Conservation (phyloP, 2,888 invertebrate species). For the Adelphocoris suturalis region DNA sequence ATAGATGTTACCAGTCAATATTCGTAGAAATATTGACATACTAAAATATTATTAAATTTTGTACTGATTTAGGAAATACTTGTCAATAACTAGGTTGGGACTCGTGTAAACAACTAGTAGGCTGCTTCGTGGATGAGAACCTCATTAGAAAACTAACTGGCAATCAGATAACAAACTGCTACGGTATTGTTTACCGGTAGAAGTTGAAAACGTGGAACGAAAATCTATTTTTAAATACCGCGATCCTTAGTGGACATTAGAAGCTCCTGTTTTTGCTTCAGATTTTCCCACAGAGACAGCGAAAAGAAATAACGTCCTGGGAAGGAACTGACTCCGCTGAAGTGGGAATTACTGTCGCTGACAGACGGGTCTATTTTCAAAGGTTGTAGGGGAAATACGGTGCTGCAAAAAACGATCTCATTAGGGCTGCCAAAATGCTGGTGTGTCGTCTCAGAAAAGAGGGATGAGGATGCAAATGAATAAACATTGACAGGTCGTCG, state of each 20-base stretch:
- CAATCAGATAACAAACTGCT: not conserved
- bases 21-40: no score
- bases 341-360: not conserved
- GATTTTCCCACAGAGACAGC: slow-evolving; percentile 25
- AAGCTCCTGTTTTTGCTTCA: not conserved
- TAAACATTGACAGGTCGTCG: not conserved
- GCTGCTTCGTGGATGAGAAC: not conserved
- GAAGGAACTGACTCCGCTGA: slow-evolving; percentile 12
- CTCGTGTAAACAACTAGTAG: no score
- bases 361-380: not conserved
- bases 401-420: not conserved
- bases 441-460: not conserved
- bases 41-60: no score
- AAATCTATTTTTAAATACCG: slow-evolving; percentile 34
- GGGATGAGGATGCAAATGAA: not conserved
- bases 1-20: no score
- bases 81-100: no score
- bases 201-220: not conserved
- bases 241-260: not conserved
- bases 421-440: not conserved
- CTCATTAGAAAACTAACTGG: not conserved
- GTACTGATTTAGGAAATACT: no score
- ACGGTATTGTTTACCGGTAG: not conserved
- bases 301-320: slow-evolving; percentile 18
- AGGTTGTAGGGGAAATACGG: not conserved